Evolutionary conservation across 2,113 vertebrate genomes (phyloP).

Genomic region (Myanophis thanlyinensis): DNA sequence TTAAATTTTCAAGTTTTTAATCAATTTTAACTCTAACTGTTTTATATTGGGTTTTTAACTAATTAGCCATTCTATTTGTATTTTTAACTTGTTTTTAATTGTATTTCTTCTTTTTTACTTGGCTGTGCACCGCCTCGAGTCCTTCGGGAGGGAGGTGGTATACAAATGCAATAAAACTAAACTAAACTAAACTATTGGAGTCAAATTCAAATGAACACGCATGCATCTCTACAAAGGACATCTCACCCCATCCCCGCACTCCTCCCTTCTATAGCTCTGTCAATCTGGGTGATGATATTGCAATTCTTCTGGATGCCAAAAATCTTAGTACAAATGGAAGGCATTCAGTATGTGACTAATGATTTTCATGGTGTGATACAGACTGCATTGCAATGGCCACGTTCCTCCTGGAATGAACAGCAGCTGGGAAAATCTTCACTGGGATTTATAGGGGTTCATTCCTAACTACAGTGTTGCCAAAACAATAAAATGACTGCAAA

Average conservation of each 20-base stretch:
- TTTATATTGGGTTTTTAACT: too few relatives aligned
- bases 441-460: not conserved
- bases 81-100: too few relatives aligned
- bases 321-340: not conserved
- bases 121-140: too few relatives aligned
- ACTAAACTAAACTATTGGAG: too few relatives aligned
- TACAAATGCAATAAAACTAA: too few relatives aligned
- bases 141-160: too few relatives aligned
- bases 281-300: not conserved
- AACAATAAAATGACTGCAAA: not conserved
- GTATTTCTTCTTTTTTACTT: too few relatives aligned
- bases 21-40: too few relatives aligned
- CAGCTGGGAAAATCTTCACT: not conserved
- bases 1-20: too few relatives aligned
- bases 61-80: too few relatives aligned
- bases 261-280: not conserved
- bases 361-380: not conserved
- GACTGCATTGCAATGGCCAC: not conserved
- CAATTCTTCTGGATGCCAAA: not conserved
- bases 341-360: not conserved
- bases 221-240: not conserved
- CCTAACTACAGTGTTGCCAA: not conserved
- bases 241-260: too few relatives aligned
- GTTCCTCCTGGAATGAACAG: too few relatives aligned
- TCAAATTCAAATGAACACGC: not conserved